These are phyloP conservation scores for Brienomyrus brachyistius DNA, from an alignment of 2,113 vertebrate genomes.

Conservation along the genomic window DNA sequence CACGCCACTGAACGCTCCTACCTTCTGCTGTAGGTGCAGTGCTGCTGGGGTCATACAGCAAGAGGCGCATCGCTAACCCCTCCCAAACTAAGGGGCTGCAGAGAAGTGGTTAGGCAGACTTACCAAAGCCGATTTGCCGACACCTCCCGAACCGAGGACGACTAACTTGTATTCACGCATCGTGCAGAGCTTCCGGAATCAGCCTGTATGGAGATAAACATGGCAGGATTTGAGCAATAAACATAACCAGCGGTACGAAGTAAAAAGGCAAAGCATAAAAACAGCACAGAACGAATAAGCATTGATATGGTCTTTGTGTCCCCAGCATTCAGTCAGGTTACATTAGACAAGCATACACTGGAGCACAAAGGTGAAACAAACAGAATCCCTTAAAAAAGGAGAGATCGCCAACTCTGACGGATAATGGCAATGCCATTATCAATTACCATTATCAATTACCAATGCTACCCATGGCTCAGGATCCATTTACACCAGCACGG, in stretches of 20 bases:
- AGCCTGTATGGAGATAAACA: constrained; percentile 25
- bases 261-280: not conserved
- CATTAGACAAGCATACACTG: not conserved
- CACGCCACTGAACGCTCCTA: not conserved
- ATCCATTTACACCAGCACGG: not conserved
- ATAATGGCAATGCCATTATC: not conserved
- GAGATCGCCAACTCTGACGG: not conserved
- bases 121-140: constrained; percentile 85
- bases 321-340: not conserved
- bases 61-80: not conserved
- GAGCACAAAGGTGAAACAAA: not conserved
- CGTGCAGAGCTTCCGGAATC: constrained; percentile 53
- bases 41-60: not conserved
- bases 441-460: not conserved
- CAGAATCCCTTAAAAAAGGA: not conserved
- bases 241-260: not conserved
- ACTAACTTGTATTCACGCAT: constrained; percentile 92
- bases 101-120: constrained; percentile 42
- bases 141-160: constrained; percentile 83
- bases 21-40: not conserved
- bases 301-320: not conserved
- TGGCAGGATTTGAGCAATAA: not conserved
- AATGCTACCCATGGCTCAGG: not conserved
- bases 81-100: not conserved
- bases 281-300: not conserved